These are phyloP conservation scores for Corapipo altera DNA, from an alignment of 2,113 vertebrate genomes.

Conservation along the genomic window DNA sequence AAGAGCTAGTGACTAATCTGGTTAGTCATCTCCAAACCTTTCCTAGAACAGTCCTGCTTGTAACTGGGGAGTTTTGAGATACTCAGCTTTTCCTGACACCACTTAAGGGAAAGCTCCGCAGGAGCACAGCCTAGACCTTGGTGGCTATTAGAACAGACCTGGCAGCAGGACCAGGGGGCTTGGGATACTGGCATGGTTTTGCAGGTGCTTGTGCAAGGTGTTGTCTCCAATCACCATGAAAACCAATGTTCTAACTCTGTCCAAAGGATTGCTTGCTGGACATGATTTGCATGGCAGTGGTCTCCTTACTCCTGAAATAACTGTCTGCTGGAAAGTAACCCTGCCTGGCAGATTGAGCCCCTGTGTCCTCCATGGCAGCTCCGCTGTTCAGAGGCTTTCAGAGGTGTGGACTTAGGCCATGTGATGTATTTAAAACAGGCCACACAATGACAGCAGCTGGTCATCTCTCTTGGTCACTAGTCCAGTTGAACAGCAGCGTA, in stretches of 20 bases:
- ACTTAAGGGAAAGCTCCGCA: not conserved
- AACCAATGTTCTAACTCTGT: not conserved
- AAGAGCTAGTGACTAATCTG: conserved; percentile 17
- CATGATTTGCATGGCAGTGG: not conserved
- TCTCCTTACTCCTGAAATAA: not conserved
- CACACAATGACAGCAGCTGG: not conserved
- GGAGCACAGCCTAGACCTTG: not conserved
- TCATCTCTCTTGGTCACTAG: not conserved
- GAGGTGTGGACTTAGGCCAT: not conserved
- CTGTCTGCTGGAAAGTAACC: not conserved
- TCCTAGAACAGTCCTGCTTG: not conserved
- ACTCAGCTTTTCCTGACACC: not conserved
- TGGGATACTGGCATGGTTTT: not conserved
- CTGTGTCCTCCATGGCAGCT: not conserved
- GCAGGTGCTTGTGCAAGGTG: not conserved
- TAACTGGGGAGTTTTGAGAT: not conserved
- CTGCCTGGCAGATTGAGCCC: not conserved
- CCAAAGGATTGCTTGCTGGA: not conserved
- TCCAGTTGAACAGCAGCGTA: not conserved
- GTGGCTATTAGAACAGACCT: not conserved
- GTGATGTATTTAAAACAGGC: not conserved
- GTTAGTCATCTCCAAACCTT: conserved; percentile 39
- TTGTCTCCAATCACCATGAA: not conserved
- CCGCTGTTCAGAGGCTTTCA: not conserved
- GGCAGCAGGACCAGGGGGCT: accelerated